Conservation (phyloP, 2,797 vertebrate species). For the Tarsius wallacei region DNA sequence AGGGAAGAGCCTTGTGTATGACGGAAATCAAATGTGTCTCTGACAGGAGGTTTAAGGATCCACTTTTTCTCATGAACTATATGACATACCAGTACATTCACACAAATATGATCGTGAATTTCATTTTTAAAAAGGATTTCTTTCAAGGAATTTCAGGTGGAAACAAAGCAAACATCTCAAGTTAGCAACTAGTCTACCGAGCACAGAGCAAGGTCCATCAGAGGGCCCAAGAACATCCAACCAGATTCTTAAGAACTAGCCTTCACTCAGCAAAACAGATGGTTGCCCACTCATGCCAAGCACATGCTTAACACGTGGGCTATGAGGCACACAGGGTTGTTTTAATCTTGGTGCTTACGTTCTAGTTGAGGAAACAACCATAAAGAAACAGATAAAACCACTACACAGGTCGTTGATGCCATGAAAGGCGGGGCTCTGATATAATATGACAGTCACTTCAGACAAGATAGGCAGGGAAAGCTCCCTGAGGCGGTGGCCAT, state of each 20-base stretch:
- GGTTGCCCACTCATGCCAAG: not conserved
- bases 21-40: not conserved
- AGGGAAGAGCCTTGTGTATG: not conserved
- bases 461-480: not conserved
- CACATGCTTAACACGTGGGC: not conserved
- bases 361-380: not conserved
- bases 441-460: not conserved
- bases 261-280: not conserved
- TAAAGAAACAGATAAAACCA: conserved; percentile 19
- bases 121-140: not conserved
- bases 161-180: not conserved
- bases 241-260: not conserved
- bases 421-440: not conserved
- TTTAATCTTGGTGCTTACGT: not conserved
- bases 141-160: not conserved
- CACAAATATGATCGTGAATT: conserved; percentile 16
- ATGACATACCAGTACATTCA: not conserved
- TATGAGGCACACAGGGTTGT: not conserved
- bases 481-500: not conserved
- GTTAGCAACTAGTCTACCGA: not conserved
- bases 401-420: not conserved
- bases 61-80: not conserved
- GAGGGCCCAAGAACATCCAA: not conserved
- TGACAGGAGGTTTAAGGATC: not conserved
- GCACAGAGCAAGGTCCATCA: not conserved